Percentiles rank a stretch among this genome's conserved stretches.
phyloP scores from a whole-genome alignment of 2,113 vertebrate genomes.

The Tragelaphus imberbis region DNA sequence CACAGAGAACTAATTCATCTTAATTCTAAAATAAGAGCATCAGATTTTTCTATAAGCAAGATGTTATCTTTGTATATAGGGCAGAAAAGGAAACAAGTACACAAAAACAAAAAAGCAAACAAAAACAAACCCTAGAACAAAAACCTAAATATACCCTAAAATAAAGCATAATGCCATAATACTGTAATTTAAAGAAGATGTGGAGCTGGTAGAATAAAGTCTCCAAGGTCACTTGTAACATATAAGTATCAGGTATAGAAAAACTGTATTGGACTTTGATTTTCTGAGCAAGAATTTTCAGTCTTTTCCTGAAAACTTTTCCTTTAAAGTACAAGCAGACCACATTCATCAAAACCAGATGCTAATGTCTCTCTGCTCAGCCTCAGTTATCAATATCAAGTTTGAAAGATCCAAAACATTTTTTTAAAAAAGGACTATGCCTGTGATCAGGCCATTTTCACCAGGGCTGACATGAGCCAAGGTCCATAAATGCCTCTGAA shows the following conservation, averaged over 20 bases:
- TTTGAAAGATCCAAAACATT: constrained; percentile 79
- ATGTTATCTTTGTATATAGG: background rate
- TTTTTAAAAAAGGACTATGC: constrained; percentile 68
- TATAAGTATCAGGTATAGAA: constrained; percentile 77
- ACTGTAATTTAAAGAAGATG: constrained; percentile 79
- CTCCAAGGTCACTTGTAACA: constrained; percentile 74
- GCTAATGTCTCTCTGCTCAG: constrained; percentile 74
- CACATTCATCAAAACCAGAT: constrained; percentile 81
- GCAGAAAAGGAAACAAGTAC: constrained; percentile 40
- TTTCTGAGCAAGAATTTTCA: constrained; percentile 77
- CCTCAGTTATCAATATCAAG: constrained; percentile 79
- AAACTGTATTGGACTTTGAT: constrained; percentile 77
- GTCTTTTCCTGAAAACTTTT: constrained; percentile 77
- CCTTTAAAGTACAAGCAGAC: constrained; percentile 78
- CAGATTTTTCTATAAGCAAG: constrained; percentile 29
- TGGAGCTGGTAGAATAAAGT: constrained; percentile 68
- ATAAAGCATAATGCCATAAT: constrained; percentile 56
- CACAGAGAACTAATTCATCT: background rate
- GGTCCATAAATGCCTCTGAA: constrained; percentile 63
- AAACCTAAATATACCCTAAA: constrained; percentile 55
- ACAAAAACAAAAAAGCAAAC: background rate
- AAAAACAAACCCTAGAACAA: background rate
- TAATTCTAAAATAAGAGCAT: background rate
- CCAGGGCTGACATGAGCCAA: constrained; percentile 61
- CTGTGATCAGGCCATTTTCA: constrained; percentile 66